A percentile compares a stretch with the other conserved stretches of the same genome.
Conservation (phyloP, 2,113 vertebrate genomes). For the Gobius niger region DNA sequence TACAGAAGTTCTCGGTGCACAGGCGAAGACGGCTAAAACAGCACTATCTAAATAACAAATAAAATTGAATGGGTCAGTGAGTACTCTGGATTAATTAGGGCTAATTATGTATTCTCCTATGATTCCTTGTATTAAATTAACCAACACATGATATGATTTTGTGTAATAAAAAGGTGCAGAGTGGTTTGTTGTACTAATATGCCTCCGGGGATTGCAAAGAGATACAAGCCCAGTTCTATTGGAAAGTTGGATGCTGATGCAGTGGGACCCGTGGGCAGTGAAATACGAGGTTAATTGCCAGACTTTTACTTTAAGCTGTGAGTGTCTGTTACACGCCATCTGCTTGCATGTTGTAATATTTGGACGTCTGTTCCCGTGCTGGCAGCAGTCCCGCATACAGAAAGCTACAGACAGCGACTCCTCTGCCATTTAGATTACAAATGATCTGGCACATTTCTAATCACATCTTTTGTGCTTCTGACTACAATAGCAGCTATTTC, state of each 20-base stretch:
- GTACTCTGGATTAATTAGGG: too few relatives aligned
- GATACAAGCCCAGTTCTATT: slow-evolving; percentile 16
- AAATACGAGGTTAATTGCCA: slow-evolving; percentile 52
- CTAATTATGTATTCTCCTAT: too few relatives aligned
- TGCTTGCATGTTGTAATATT: slow-evolving; percentile 50
- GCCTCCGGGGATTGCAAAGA: slow-evolving; percentile 42
- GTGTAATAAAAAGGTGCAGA: neutral
- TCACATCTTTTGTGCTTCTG: slow-evolving; percentile 18
- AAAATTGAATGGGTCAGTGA: neutral
- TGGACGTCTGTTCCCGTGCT: slow-evolving; percentile 10
- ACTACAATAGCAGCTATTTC: neutral
- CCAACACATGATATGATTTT: neutral
- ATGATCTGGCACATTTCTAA: slow-evolving; percentile 3
- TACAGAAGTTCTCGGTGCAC: too few relatives aligned
- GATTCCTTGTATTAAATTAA: too few relatives aligned
- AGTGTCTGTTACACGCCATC: slow-evolving; percentile 55
- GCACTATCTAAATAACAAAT: neutral
- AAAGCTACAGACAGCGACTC: neutral
- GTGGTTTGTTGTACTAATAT: neutral
- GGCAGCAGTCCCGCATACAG: neutral
- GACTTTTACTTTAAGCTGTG: slow-evolving; percentile 64
- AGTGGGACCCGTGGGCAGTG: slow-evolving; percentile 24
- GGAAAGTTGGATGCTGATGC: slow-evolving; percentile 12
- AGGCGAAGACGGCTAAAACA: too few relatives aligned
- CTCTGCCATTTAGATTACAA: neutral